Evolutionary conservation across 1,140 invertebrate species (phyloP).

Genomic region (Vollenhovia emeryi): DNA sequence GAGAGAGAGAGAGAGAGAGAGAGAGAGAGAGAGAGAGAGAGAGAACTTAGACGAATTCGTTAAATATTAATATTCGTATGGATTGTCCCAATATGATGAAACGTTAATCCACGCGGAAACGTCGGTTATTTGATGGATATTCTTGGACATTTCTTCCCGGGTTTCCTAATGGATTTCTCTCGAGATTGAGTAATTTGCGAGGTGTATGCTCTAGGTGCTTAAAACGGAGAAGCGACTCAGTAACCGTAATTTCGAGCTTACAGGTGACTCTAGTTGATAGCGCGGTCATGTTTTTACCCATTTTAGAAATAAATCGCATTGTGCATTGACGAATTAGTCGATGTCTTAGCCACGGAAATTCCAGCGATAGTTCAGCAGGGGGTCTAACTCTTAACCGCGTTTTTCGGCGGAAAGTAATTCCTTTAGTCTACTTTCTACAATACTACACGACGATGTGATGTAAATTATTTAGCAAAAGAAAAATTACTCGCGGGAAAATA

Average conservation of each 20-base stretch:
- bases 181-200: constrained; percentile 26
- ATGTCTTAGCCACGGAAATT: constrained; percentile 30
- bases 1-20: too few species aligned
- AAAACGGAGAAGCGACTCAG: constrained; percentile 10
- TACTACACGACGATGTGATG: background rate
- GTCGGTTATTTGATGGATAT: constrained; percentile 15
- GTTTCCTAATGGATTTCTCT: constrained; percentile 6
- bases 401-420: background rate
- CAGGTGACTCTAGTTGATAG: constrained; percentile 56
- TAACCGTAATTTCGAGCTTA: constrained; percentile 46
- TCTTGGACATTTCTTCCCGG: background rate
- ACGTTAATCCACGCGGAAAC: background rate
- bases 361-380: background rate
- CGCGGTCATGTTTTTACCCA: constrained; percentile 51
- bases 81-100: background rate
- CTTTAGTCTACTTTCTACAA: background rate
- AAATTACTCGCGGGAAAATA: constrained; percentile 2
- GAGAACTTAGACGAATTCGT: constrained; percentile 63
- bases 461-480: constrained; percentile 24
- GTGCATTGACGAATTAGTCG: constrained; percentile 44
- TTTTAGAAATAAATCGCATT: constrained; percentile 42
- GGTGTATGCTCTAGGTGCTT: constrained; percentile 46
- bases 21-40: too few species aligned
- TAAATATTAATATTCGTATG: constrained; percentile 52
- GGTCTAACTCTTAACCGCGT: constrained; percentile 26